These are phyloP conservation scores for Umimayanthus chanpuru DNA, from an alignment of 92 coral and sea anemone species.

Conservation along the genomic window DNA sequence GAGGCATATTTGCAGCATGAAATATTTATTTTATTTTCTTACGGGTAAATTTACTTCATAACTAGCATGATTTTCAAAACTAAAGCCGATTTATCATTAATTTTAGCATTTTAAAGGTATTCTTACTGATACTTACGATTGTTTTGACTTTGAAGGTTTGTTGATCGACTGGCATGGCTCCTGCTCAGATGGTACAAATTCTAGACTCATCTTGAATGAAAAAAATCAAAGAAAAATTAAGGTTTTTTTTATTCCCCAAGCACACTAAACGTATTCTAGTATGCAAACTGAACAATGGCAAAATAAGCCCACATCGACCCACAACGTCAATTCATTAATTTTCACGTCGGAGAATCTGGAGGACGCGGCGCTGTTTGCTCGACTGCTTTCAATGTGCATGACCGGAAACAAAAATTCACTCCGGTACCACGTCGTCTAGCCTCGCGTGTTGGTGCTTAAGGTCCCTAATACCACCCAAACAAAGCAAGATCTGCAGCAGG, in stretches of 20 bases:
- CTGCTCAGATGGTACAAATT: no score
- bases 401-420: no score
- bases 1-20: not conserved
- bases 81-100: not conserved
- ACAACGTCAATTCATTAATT: not conserved
- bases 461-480: no score
- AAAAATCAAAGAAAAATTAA: not conserved
- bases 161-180: no score
- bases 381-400: no score
- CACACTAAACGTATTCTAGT: no score
- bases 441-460: no score
- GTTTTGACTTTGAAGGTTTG: not conserved
- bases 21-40: not conserved
- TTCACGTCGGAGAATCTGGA: not conserved
- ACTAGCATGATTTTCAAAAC: not conserved
- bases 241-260: not conserved
- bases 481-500: no score
- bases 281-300: no score
- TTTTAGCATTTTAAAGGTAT: not conserved
- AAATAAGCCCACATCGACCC: not conserved
- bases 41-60: not conserved
- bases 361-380: not conserved
- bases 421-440: no score
- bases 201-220: no score
- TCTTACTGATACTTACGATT: not conserved